Conservation (phyloP, 2,888 invertebrate species). For the Megaustenia siamemsis region DNA sequence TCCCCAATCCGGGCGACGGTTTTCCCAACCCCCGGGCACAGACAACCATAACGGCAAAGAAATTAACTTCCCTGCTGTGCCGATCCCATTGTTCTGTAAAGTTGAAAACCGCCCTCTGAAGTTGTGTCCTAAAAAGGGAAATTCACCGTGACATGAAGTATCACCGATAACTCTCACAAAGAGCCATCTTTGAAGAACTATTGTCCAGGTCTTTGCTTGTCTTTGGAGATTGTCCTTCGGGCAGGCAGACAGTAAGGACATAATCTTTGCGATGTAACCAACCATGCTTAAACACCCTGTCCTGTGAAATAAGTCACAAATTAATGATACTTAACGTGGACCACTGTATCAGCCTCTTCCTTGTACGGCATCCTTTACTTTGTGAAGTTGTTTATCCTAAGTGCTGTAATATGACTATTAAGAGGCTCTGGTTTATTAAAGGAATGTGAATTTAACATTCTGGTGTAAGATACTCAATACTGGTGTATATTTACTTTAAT, state of each 20-base stretch:
- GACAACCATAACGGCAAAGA: slow-evolving; percentile 7
- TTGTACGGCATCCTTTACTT: neutral
- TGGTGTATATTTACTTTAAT: no score
- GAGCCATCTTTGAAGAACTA: slow-evolving; percentile 17
- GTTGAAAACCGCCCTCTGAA: neutral
- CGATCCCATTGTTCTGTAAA: slow-evolving; percentile 4
- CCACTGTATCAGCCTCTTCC: neutral
- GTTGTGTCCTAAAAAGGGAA: slow-evolving; percentile 16
- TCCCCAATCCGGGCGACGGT: neutral
- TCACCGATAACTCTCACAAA: slow-evolving; percentile 35
- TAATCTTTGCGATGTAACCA: neutral
- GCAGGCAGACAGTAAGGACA: neutral
- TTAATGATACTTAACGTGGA: slow-evolving; percentile 3
- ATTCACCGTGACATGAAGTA: slow-evolving; percentile 22
- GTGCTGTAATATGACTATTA: neutral
- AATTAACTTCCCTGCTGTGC: slow-evolving; percentile 23
- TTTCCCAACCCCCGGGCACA: slow-evolving; percentile 14
- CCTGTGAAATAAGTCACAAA: slow-evolving; percentile 11
- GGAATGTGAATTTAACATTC: no score
- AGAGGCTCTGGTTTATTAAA: no score
- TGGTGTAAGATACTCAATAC: no score
- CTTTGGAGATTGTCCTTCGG: slow-evolving; percentile 1
- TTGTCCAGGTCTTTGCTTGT: slow-evolving; percentile 13
- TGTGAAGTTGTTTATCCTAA: neutral
- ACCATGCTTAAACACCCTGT: neutral